Base-by-base conservation (phyloP, 2,888 invertebrate species). In the Trissoscelio sp. region DNA sequence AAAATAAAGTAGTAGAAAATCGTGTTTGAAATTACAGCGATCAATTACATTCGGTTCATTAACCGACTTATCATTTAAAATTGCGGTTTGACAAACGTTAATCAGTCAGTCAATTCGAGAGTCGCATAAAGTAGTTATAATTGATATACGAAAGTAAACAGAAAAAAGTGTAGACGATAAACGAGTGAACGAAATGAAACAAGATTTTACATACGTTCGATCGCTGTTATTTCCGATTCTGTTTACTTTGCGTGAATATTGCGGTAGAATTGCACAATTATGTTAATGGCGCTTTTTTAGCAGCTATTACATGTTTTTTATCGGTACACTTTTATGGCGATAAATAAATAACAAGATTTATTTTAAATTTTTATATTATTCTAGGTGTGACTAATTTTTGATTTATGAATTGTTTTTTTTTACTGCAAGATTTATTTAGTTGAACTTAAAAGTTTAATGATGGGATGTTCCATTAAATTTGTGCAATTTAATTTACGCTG, bases 1-100 rank as follows among this genome's bases (percentile, higher is more conserved):
- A 28, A 28, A 28, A 28, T 28, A 6, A 28, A 28, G 6, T 28
- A 28, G 6, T 6, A 28, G 28, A 28, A 28, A 5, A 28, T 28
- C 6, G 3, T 28, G 28, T 28, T 28, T 28, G 6, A 28, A 28
- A 28, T 6, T 28, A 6, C 6, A 5, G 28, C 6, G 28, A 5
- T 28, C 3, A 28, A 28, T 31, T 31, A 3, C 1, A 31, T 31
- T 48, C 16, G 39, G 72, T 60, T 70, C 70, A 48, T 70, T 60
- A 60, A 46, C 31, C 60, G 48, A 51, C 60, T 12, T 60, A 72
- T 72, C 72, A 72, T 60, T 72, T 72, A 24, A 58, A 12, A 9
- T 20, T 20, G 28, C 28, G 34, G 46, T 70, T 48, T 57, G 58
- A 70, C 37, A 70, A 70, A 37, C 31, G 37, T 44, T 57, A 69